phyloP scores from a whole-genome alignment of 2,797 vertebrate genomes.

The Neomorphus geoffroyi region DNA sequence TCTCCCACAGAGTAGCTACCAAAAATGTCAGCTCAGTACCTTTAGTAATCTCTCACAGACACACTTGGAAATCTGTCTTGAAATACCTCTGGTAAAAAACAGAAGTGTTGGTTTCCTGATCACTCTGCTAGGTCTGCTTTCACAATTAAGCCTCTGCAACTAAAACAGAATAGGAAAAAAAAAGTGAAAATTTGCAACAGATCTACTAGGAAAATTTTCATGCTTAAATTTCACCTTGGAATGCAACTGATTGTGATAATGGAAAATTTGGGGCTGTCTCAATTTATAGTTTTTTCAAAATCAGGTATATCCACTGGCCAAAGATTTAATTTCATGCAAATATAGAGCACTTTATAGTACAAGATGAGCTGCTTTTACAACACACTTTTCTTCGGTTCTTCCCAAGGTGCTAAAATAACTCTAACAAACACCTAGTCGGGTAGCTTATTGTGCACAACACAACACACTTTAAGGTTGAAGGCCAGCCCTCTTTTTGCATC shows the following conservation, averaged over 20 bases:
- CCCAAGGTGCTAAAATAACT: constrained; percentile 38
- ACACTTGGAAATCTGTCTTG: neutral
- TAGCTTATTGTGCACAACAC: constrained; percentile 31
- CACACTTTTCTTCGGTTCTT: constrained; percentile 48
- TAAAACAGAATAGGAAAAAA: neutral
- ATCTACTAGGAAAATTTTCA: neutral
- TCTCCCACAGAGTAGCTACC: neutral
- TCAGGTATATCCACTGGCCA: neutral
- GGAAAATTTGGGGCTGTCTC: neutral
- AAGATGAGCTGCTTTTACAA: constrained; percentile 51
- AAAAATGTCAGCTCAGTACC: neutral
- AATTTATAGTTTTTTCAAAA: neutral
- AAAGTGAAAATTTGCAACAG: neutral
- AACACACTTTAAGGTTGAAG: constrained; percentile 8
- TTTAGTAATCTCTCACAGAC: neutral
- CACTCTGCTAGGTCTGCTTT: neutral
- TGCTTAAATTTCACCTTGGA: neutral
- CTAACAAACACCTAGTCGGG: constrained; percentile 5
- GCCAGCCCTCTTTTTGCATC: neutral
- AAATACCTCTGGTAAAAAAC: neutral
- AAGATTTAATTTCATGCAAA: constrained; percentile 34
- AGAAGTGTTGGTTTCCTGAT: neutral
- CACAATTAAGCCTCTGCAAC: neutral
- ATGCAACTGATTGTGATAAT: neutral
- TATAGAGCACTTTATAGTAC: constrained; percentile 41